phyloP scores from a whole-genome alignment of 53 echinoderm and acorn worm species.

The Astropecten irregularis region DNA sequence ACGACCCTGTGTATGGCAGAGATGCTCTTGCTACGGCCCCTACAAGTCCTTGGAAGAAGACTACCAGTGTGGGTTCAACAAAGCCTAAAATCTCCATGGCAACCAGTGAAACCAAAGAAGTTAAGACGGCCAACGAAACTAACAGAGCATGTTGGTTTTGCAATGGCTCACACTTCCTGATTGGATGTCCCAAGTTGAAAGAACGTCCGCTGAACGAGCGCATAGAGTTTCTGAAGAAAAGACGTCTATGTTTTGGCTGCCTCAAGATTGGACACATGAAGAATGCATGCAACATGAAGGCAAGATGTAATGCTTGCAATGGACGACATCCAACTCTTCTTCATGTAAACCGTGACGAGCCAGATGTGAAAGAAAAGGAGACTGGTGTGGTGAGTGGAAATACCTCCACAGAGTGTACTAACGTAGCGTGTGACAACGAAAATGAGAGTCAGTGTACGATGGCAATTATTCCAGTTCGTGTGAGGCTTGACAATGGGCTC shows the following conservation, averaged over 20 bases:
- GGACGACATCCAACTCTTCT: slow-evolving; percentile 60
- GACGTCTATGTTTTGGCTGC: slow-evolving; percentile 68
- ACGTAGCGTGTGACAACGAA: background rate
- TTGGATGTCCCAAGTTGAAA: slow-evolving; percentile 35
- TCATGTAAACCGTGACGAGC: slow-evolving; percentile 12
- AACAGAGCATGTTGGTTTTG: slow-evolving; percentile 9
- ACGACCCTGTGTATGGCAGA: slow-evolving; percentile 45
- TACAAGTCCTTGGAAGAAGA: background rate
- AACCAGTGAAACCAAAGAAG: slow-evolving; percentile 3
- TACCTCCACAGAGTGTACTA: background rate
- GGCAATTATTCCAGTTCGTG: slow-evolving; percentile 54
- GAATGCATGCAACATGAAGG: slow-evolving; percentile 53
- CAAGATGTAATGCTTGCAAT: slow-evolving; percentile 42
- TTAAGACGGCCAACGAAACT: background rate
- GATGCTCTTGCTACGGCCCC: background rate
- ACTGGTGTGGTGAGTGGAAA: background rate
- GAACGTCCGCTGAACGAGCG: slow-evolving; percentile 42
- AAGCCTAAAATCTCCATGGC: background rate
- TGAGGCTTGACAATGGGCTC: background rate
- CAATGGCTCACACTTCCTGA: slow-evolving; percentile 39
- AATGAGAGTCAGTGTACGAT: too few species aligned
- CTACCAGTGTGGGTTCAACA: background rate
- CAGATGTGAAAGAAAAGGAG: slow-evolving; percentile 2
- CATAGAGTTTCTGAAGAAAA: slow-evolving; percentile 37
- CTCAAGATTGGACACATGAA: slow-evolving; percentile 53